Percentiles rank a stretch among this genome's conserved stretches.
Conservation (phyloP, 1,140 invertebrate species). For the Carposina sasakii region DNA sequence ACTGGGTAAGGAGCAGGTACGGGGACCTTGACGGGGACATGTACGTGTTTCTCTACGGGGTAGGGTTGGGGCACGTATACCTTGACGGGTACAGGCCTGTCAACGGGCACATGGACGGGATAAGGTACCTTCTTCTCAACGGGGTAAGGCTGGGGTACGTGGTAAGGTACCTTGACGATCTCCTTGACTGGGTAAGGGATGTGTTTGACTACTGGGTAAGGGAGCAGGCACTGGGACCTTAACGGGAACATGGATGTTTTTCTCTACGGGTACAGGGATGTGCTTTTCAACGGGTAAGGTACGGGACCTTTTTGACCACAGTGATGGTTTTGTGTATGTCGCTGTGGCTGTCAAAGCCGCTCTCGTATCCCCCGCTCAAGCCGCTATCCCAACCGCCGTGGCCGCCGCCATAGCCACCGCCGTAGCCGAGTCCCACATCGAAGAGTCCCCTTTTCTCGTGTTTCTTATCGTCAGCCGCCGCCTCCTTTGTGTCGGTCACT, state of each 20-base stretch:
- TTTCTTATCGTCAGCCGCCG: slow-evolving; percentile 75
- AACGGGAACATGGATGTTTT: slow-evolving; percentile 60
- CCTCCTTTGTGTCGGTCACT: slow-evolving; percentile 55
- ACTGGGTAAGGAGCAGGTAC: slow-evolving; percentile 74
- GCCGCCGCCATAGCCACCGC: slow-evolving; percentile 36
- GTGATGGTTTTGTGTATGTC: slow-evolving; percentile 64
- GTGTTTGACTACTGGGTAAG: slow-evolving; percentile 79
- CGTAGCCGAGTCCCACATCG: slow-evolving; percentile 71
- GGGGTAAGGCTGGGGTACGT: slow-evolving; percentile 79
- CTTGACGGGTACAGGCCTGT: slow-evolving; percentile 78
- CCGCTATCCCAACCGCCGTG: slow-evolving; percentile 30
- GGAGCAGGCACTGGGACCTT: slow-evolving; percentile 76
- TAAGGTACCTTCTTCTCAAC: slow-evolving; percentile 79
- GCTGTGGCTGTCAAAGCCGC: slow-evolving; percentile 56
- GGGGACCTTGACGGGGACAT: slow-evolving; percentile 72
- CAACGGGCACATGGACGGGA: slow-evolving; percentile 81
- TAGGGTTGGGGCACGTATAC: slow-evolving; percentile 80
- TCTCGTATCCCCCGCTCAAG: slow-evolving; percentile 41
- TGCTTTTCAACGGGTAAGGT: slow-evolving; percentile 77
- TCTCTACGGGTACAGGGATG: slow-evolving; percentile 76
- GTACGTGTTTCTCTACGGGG: slow-evolving; percentile 73
- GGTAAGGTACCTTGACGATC: slow-evolving; percentile 78
- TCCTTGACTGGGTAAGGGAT: slow-evolving; percentile 80
- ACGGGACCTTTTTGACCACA: slow-evolving; percentile 75
- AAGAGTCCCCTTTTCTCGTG: slow-evolving; percentile 81